phyloP scores from a whole-genome alignment of 2,113 vertebrate species.

The Arothron firmamentum region DNA sequence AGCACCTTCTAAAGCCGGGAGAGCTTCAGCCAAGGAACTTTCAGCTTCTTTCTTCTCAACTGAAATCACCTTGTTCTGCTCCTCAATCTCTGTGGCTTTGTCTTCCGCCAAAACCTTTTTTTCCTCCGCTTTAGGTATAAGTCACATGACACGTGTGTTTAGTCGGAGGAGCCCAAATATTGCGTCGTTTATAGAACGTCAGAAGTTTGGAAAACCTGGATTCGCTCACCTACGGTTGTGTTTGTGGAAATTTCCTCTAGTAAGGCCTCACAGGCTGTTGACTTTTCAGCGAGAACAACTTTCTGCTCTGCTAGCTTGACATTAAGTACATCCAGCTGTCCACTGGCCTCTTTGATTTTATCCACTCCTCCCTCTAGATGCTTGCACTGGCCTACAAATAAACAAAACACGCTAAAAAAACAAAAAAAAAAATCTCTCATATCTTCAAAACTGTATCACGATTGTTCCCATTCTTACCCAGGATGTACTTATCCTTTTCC shows the following conservation, averaged over 20 bases:
- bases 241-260: conserved; percentile 84
- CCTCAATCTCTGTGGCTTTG: conserved; percentile 88
- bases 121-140: conserved; percentile 79
- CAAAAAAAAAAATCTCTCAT: background rate
- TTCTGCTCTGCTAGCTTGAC: conserved; percentile 89
- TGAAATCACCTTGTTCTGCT: conserved; percentile 87
- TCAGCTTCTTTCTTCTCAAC: conserved; percentile 88
- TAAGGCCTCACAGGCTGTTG: conserved; percentile 82
- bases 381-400: conserved; percentile 82
- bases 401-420: background rate
- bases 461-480: conserved; percentile 71
- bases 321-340: conserved; percentile 87
- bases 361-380: conserved; percentile 87
- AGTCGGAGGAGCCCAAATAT: background rate
- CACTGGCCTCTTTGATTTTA: conserved; percentile 89
- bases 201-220: background rate
- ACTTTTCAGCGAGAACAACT: conserved; percentile 87
- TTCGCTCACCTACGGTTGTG: conserved; percentile 79
- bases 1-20: conserved; percentile 87
- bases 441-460: background rate
- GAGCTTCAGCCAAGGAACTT: conserved; percentile 83
- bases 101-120: conserved; percentile 88
- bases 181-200: background rate
- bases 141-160: background rate
- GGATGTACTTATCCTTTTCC: conserved; percentile 85